Conservation (phyloP, 2,113 vertebrate species). For the Varanus komodoensis region DNA sequence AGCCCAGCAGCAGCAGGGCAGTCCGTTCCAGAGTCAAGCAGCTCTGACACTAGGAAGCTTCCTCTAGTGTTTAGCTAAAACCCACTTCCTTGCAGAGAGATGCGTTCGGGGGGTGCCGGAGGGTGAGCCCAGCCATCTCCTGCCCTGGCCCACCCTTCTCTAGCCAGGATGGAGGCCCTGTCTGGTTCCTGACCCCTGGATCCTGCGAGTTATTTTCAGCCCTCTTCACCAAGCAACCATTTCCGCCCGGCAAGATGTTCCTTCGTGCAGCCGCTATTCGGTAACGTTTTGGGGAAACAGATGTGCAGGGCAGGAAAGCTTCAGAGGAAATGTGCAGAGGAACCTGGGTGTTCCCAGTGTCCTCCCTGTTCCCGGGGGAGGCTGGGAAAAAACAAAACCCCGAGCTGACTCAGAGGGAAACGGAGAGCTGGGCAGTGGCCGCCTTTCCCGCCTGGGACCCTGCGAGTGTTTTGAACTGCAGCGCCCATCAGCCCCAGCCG, state of each 20-base stretch:
- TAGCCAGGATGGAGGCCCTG: neutral
- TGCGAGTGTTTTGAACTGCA: neutral
- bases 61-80: neutral
- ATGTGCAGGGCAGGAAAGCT: constrained; percentile 54
- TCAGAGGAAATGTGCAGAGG: constrained; percentile 49
- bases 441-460: neutral
- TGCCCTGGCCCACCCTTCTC: neutral
- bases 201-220: neutral
- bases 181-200: constrained; percentile 2
- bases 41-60: neutral
- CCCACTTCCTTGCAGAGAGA: neutral
- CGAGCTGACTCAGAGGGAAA: constrained; percentile 55
- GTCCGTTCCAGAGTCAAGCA: too few species aligned
- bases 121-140: neutral
- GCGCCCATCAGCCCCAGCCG: neutral
- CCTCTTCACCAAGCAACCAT: neutral
- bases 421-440: neutral
- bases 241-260: constrained; percentile 6
- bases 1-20: neutral
- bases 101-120: too few species aligned
- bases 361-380: constrained; percentile 45
- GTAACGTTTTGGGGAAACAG: constrained; percentile 34
- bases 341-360: constrained; percentile 14
- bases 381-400: constrained; percentile 31
- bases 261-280: neutral